phyloP scores from a whole-genome alignment of 2,888 invertebrate genomes.

The Trachelus iudaicus region DNA sequence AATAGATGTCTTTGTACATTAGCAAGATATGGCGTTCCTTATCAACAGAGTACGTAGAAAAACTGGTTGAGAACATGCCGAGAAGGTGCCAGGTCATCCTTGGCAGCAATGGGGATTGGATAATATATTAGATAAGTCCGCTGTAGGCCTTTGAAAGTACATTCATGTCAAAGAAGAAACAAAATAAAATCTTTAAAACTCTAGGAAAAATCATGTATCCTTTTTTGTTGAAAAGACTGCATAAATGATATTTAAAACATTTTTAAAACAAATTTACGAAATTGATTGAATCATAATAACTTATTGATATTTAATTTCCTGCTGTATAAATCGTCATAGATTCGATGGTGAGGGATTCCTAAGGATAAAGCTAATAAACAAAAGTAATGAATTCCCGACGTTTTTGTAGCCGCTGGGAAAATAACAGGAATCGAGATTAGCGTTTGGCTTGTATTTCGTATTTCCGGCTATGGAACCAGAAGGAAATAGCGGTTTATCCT shows the following conservation, averaged over 20 bases:
- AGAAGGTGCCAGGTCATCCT: too few species aligned
- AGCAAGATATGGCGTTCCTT: too few species aligned
- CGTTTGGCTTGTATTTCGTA: neutral
- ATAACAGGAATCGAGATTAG: neutral
- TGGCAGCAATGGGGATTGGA: too few species aligned
- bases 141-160: too few species aligned
- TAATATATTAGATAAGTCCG: too few species aligned
- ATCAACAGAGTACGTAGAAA: too few species aligned
- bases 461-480: neutral
- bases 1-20: too few species aligned
- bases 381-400: neutral
- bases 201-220: too few species aligned
- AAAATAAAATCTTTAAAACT: too few species aligned
- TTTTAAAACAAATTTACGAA: neutral
- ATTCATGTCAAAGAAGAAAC: too few species aligned
- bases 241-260: neutral
- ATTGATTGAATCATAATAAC: neutral
- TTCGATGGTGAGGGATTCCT: neutral
- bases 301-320: neutral
- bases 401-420: neutral
- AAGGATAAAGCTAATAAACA: neutral
- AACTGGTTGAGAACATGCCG: too few species aligned
- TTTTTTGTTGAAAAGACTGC: too few species aligned
- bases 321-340: neutral
- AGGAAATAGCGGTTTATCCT: neutral